Conservation (phyloP, 2,113 vertebrate genomes). For the Ceyx cyanopectus region DNA sequence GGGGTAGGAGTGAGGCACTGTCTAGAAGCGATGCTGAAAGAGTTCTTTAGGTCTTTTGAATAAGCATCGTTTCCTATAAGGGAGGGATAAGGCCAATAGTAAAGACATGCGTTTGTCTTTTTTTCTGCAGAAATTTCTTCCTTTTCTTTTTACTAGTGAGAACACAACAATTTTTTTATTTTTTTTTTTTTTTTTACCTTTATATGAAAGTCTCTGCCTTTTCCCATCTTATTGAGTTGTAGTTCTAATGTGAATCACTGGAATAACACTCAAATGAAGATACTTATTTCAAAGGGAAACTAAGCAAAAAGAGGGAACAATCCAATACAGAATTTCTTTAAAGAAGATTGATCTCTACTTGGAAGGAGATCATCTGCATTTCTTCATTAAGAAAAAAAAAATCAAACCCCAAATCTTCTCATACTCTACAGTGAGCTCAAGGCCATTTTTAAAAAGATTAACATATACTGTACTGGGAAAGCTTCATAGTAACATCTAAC, state of each 20-base stretch:
- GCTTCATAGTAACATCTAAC: neutral
- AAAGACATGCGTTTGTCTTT: neutral
- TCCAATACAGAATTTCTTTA: conserved; percentile 46
- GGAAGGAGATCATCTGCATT: neutral
- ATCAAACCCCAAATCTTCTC: neutral
- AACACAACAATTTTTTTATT: neutral
- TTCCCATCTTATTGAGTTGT: neutral
- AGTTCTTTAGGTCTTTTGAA: neutral
- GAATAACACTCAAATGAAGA: neutral
- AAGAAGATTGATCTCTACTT: conserved; percentile 29
- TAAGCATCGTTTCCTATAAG: neutral
- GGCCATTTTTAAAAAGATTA: neutral
- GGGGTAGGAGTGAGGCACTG: neutral
- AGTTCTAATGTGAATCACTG: neutral
- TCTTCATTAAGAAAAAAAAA: neutral
- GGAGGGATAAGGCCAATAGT: neutral
- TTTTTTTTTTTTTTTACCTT: neutral
- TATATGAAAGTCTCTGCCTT: neutral
- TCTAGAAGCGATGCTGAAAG: neutral
- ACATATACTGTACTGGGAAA: neutral
- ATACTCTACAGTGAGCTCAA: neutral
- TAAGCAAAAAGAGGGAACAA: conserved; percentile 33
- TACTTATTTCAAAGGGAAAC: conserved; percentile 34
- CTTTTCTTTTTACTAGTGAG: neutral
- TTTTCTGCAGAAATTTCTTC: neutral